These are phyloP conservation scores for Abscondita cerata DNA, from an alignment of 2,888 invertebrate species.

Conservation along the genomic window DNA sequence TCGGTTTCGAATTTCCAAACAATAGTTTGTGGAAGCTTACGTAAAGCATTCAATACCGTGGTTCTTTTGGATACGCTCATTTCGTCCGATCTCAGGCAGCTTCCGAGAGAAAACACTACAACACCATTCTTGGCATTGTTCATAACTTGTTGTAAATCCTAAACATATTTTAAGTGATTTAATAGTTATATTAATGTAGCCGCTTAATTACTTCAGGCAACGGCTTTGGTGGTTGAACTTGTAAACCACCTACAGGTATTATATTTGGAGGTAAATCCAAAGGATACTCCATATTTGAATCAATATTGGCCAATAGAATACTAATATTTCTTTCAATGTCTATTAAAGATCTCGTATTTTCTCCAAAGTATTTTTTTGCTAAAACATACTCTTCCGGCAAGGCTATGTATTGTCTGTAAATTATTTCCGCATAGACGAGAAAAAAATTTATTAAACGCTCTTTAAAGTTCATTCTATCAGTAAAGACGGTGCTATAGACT, in stretches of 20 bases:
- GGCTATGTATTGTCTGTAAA: constrained; percentile 28
- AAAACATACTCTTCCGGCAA: constrained; percentile 35
- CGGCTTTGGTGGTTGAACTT: constrained; percentile 38
- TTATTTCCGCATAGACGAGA: constrained; percentile 22
- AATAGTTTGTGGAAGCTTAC: constrained; percentile 52
- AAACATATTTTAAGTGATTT: too few species aligned
- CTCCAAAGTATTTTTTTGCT: constrained; percentile 42
- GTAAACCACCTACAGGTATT: constrained; percentile 54
- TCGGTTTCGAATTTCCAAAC: constrained; percentile 55
- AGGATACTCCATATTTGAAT: constrained; percentile 47
- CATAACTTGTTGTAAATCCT: constrained; percentile 50
- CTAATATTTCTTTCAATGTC: constrained; percentile 45
- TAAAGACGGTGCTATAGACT: constrained; percentile 35
- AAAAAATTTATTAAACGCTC: constrained; percentile 43
- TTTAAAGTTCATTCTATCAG: constrained; percentile 40
- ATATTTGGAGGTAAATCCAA: constrained; percentile 52
- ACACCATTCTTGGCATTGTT: constrained; percentile 52
- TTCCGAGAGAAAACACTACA: constrained; percentile 55
- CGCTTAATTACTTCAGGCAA: not conserved
- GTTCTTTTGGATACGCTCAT: constrained; percentile 43
- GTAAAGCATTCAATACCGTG: constrained; percentile 51
- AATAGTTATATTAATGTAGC: not conserved
- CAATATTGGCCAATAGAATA: constrained; percentile 48
- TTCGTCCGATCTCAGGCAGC: constrained; percentile 48
- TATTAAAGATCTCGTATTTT: constrained; percentile 40